Evolutionary conservation across 2,888 invertebrate species (phyloP).

Genomic region (Epirrhoe tristata): DNA sequence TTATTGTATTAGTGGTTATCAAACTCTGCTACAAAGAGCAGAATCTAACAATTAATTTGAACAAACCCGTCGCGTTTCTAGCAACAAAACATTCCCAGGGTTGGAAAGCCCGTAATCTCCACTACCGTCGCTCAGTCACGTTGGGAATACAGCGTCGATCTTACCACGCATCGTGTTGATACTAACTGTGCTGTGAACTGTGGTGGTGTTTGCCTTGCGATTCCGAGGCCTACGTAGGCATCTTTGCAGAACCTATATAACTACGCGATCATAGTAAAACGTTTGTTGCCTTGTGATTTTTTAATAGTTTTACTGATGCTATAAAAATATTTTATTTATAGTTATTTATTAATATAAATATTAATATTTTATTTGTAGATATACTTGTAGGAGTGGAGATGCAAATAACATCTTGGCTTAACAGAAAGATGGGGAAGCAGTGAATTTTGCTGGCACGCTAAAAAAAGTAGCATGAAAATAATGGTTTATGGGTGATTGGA

Average conservation of each 20-base stretch:
- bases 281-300: too few species aligned
- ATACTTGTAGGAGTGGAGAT: too few species aligned
- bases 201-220: conserved; percentile 23
- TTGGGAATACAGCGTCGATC: conserved; percentile 52
- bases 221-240: conserved; percentile 18
- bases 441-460: too few species aligned
- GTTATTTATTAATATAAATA: too few species aligned
- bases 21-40: background rate
- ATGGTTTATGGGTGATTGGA: too few species aligned
- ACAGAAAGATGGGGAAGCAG: too few species aligned
- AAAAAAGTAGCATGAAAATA: too few species aligned
- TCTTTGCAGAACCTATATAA: conserved; percentile 23
- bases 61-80: conserved; percentile 20
- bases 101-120: conserved; percentile 54
- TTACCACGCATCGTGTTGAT: conserved; percentile 45
- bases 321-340: too few species aligned
- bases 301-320: too few species aligned
- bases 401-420: too few species aligned
- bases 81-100: conserved; percentile 28
- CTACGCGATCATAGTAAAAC: conserved; percentile 11
- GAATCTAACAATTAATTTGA: conserved; percentile 32
- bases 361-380: too few species aligned
- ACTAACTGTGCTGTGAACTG: conserved; percentile 11
- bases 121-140: conserved; percentile 53
- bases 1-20: background rate